Evolutionary conservation across 1,140 invertebrate genomes (phyloP).

Genomic region (Drosophila albomicans): DNA sequence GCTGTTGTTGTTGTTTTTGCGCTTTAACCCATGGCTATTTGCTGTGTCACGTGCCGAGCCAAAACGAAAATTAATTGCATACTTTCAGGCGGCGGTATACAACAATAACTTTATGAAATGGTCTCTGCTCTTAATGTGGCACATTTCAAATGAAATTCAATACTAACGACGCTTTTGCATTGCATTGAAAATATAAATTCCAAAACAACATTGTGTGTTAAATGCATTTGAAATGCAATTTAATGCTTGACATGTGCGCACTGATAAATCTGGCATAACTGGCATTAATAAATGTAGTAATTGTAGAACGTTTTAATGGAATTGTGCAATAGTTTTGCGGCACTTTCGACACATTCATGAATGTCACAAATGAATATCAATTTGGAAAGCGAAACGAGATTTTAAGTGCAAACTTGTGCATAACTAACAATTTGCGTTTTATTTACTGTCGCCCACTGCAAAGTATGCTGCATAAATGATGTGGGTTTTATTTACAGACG

Average conservation of each 20-base stretch:
- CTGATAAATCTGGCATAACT: too few relatives aligned
- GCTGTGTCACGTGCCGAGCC: too few relatives aligned
- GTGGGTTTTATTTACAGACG: too few relatives aligned
- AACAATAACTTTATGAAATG: slow-evolving; percentile 1
- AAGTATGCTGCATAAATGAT: slow-evolving; percentile 28
- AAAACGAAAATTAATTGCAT: slow-evolving; percentile 24
- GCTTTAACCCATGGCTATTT: background rate
- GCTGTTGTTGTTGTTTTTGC: background rate
- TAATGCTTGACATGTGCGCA: too few relatives aligned
- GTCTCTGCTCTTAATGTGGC: slow-evolving; percentile 1
- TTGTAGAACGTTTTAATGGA: too few relatives aligned
- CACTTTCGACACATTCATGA: too few relatives aligned
- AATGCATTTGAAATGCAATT: too few relatives aligned
- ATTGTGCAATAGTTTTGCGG: too few relatives aligned
- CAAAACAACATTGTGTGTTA: too few relatives aligned
- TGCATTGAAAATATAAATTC: too few relatives aligned
- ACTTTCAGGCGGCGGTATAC: background rate
- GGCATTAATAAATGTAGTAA: too few relatives aligned
- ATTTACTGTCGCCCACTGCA: slow-evolving; percentile 11
- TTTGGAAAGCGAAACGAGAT: background rate
- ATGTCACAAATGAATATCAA: too few relatives aligned
- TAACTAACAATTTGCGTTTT: slow-evolving; percentile 1
- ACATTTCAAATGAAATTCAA: background rate
- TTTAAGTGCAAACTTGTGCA: background rate
- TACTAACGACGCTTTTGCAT: background rate